Conservation (phyloP, 2,888 invertebrate species). For the Kuschelorhynchus macadamiae region DNA sequence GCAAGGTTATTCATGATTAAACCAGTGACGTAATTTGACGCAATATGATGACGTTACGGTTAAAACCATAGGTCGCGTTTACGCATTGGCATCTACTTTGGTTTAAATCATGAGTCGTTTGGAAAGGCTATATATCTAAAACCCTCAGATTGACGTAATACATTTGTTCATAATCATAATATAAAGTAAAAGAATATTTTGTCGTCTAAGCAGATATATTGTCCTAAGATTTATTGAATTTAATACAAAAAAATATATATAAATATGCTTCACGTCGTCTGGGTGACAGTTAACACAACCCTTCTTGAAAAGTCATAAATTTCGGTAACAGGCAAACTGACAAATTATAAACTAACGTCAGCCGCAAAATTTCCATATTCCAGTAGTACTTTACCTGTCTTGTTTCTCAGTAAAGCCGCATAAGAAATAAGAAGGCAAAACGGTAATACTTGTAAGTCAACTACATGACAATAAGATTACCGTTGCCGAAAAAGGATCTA, state of each 20-base stretch:
- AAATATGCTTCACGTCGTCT: background rate
- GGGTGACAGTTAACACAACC: background rate
- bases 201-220: too few relatives aligned
- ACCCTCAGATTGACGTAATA: too few relatives aligned
- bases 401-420: background rate
- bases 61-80: too few relatives aligned
- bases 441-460: slow-evolving; percentile 1
- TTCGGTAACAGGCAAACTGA: background rate
- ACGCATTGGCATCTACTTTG: too few relatives aligned
- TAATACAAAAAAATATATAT: background rate
- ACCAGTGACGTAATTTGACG: too few relatives aligned
- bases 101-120: too few relatives aligned
- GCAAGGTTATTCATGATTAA: too few relatives aligned
- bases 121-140: too few relatives aligned
- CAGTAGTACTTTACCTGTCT: slow-evolving; percentile 17
- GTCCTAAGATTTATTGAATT: too few relatives aligned
- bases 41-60: too few relatives aligned
- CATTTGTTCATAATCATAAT: too few relatives aligned
- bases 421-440: background rate
- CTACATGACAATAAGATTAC: slow-evolving; percentile 7
- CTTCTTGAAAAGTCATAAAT: slow-evolving; percentile 8
- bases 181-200: too few relatives aligned
- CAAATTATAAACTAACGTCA: slow-evolving; percentile 13
- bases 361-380: slow-evolving; percentile 11
- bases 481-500: background rate